Evolutionary conservation across 1,140 invertebrate species (phyloP), one percentile per base, ranked within the genome.

Genomic region (Orussus abietinus): DNA sequence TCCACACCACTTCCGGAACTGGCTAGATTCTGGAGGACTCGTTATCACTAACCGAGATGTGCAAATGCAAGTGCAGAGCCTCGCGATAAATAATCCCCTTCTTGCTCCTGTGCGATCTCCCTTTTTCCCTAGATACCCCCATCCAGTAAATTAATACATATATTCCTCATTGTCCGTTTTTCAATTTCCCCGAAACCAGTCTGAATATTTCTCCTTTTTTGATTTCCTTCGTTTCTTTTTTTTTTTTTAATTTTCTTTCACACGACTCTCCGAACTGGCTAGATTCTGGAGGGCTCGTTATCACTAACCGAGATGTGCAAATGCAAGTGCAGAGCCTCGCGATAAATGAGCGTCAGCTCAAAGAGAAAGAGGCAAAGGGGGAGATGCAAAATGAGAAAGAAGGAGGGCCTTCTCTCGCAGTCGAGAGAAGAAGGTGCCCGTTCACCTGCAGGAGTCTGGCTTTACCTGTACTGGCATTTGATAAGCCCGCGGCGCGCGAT

Each of bases 391-490:
- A n/a, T n/a, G n/a, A n/a, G n/a, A n/a, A n/a, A n/a, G n/a, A n/a
- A n/a, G n/a, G 32, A 30, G 22, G 9, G 28, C 14, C 29, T 26
- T 34, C 34, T 10, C 28, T 14, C 28, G 19, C 25, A 19, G 10
- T 17, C 29, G 7, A 9, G 37, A 30, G 34, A 10, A 36, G 14
- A 13, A 36, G 9, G 18, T 38, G 53, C 55, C 33, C 34, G 46
- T 57, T 59, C 52, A 59, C 55, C 56, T 57, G 56, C 42, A 46
- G 22, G 48, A 41, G 43, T 49, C 11, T 19, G 21, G 7, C 55
- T 51, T 55, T 49, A 49, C 48, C 43, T 51, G 58, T 53, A 53
- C 57, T 59, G 53, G 56, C 51, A 50, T 51, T 59, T 58, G 57
- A 60, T 60, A 60, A 59, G 56, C 55, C 47, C 42, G 53, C 50